Evolutionary conservation across 2,113 vertebrate genomes (phyloP).

Genomic region (Toxotes jaculatrix): DNA sequence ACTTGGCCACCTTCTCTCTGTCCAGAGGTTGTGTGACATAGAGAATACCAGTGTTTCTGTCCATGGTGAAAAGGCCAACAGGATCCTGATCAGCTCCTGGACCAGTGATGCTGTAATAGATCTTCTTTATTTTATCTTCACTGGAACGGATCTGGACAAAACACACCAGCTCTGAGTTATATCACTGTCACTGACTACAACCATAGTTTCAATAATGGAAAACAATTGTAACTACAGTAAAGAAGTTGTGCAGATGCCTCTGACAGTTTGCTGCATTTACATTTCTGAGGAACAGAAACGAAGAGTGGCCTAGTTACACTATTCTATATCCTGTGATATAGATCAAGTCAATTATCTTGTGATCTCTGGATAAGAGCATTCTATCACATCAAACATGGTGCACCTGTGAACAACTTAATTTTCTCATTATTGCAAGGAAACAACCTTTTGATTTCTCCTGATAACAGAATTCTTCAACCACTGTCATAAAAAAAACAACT

Average conservation of each 20-base stretch:
- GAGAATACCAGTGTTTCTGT: conserved; percentile 47
- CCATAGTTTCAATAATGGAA: not conserved
- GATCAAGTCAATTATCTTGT: not conserved
- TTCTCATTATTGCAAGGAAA: not conserved
- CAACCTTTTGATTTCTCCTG: not conserved
- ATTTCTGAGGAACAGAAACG: not conserved
- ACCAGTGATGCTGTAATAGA: conserved; percentile 79
- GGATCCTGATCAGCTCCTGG: conserved; percentile 75
- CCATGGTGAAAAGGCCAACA: conserved; percentile 64
- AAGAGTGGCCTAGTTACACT: not conserved
- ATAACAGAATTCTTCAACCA: not conserved
- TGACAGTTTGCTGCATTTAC: too few relatives aligned
- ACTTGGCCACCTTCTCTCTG: conserved; percentile 55
- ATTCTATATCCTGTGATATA: not conserved
- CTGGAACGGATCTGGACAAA: conserved; percentile 77
- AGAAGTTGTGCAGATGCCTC: not conserved
- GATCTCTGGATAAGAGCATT: not conserved
- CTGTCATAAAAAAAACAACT: not conserved
- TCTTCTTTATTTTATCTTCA: not conserved
- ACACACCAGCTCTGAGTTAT: not conserved
- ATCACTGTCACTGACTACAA: not conserved
- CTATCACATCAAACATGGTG: not conserved
- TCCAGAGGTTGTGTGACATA: conserved; percentile 75
- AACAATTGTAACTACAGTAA: not conserved
- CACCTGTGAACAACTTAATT: too few relatives aligned